A percentile compares a stretch with the other conserved stretches of the same genome.
phyloP scores from a whole-genome alignment of 2,797 vertebrate genomes.

The Poeciliopsis gracilis region DNA sequence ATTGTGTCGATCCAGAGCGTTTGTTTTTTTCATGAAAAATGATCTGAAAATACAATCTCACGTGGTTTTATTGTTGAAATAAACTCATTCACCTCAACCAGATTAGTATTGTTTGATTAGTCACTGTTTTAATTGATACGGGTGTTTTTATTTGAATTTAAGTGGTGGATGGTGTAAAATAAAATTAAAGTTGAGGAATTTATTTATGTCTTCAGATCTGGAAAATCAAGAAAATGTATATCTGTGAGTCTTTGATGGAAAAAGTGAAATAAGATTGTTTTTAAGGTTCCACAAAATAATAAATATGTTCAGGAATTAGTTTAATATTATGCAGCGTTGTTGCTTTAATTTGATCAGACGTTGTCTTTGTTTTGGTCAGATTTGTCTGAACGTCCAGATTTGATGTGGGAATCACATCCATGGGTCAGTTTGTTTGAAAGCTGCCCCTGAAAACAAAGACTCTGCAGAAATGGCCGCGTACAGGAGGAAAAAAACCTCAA shows the following conservation, averaged over 20 bases:
- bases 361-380: neutral
- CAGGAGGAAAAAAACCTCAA: no score
- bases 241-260: neutral
- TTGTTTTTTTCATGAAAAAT: neutral
- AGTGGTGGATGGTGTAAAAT: neutral
- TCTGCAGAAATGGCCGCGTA: no score
- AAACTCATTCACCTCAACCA: neutral
- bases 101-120: neutral
- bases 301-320: neutral
- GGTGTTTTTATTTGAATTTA: neutral
- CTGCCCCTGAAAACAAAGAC: slow-evolving; percentile 44
- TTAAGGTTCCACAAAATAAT: neutral
- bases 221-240: neutral
- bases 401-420: neutral
- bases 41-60: neutral
- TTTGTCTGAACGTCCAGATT: neutral
- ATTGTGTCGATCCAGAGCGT: neutral
- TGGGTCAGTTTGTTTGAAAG: neutral
- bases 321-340: neutral
- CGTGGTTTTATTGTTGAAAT: neutral
- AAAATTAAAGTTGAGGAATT: neutral
- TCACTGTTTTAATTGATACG: neutral
- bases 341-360: neutral
- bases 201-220: neutral
- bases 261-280: neutral